Base-by-base conservation (phyloP, 2,113 vertebrate species). In the Phyllopteryx taeniolatus region DNA sequence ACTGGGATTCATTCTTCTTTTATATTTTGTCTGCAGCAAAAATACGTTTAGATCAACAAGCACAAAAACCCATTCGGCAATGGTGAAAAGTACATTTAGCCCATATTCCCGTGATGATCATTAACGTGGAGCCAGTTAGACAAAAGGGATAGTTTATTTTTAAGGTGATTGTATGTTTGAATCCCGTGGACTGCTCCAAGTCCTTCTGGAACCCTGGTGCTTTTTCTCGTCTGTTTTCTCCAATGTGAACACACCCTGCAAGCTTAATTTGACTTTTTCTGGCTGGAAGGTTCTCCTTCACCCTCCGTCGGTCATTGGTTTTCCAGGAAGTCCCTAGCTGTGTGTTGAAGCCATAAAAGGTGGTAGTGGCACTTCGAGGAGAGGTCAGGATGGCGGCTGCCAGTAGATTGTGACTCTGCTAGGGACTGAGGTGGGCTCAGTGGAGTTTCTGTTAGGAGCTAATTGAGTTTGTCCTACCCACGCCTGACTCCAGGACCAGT, bases 381-480 rank as follows among this genome's bases (percentile, higher is more conserved):
- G 87, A 87, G 90, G 90, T 90, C 90, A 90, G 76, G n/a, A 49
- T 80, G 84, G 89, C 86, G 85, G 88, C 87, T 87, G 89, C 89
- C 86, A 77, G 81, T 73, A 79, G 85, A 83, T 76, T 79, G 79
- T 75, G 78, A 83, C 83, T 83, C 84, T 82, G 86, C 79, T 68
- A 79, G 76, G 66, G 63, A 83, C 84, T 77, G 82, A 82, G 80
- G 71, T 27, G 77, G 85, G 83, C 85, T 84, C 82, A 77, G 84
- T 80, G 85, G 79, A 85, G 86, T 87, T 27, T 91, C 85, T 92
- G 89, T 91, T 90, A 91, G 85, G 85, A 91, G 91, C 90, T 94
- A 93, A 93, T 93, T 94, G 91, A 93, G 91, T 93, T 93, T 80
- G 88, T 90, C 89, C 85, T 86, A 84, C 83, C 85, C 72, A 77